These are phyloP conservation scores for Leptodactylus fuscus DNA, from an alignment of 2,113 vertebrate species.

Conservation along the genomic window DNA sequence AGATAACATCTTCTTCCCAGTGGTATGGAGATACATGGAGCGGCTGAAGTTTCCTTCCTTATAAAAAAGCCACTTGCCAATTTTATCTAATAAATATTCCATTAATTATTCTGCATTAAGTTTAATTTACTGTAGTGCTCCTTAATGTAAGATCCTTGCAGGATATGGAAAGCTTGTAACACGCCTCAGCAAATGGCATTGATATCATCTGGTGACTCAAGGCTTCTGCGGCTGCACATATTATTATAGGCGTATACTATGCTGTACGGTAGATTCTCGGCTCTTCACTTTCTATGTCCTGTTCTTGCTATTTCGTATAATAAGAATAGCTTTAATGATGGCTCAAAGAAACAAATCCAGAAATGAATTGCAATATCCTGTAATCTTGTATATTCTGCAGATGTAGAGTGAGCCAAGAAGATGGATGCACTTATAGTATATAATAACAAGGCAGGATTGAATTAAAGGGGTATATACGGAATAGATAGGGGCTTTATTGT, in stretches of 20 bases:
- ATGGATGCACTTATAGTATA: too few relatives aligned
- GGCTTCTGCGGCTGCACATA: neutral
- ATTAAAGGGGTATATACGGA: too few relatives aligned
- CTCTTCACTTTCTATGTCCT: neutral
- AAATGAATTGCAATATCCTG: neutral
- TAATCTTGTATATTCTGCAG: neutral
- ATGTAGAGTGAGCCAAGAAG: too few relatives aligned
- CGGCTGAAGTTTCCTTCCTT: neutral
- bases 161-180: slow-evolving; percentile 17
- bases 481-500: too few relatives aligned
- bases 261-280: neutral
- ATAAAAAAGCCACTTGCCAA: slow-evolving; percentile 54
- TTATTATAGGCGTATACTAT: neutral
- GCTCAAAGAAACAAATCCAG: neutral
- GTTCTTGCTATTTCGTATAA: too few relatives aligned
- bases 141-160: slow-evolving; percentile 36
- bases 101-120: slow-evolving; percentile 60
- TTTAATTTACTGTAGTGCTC: slow-evolving; percentile 58
- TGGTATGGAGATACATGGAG: neutral
- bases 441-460: too few relatives aligned
- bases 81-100: slow-evolving; percentile 58
- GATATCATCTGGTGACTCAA: slow-evolving; percentile 13
- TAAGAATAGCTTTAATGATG: neutral
- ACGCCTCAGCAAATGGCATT: slow-evolving; percentile 8
- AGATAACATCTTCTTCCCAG: slow-evolving; percentile 13